A percentile compares a stretch with the other conserved stretches of the same genome.
Conservation (phyloP, 2,113 vertebrate genomes). For the Archilochus colubris region DNA sequence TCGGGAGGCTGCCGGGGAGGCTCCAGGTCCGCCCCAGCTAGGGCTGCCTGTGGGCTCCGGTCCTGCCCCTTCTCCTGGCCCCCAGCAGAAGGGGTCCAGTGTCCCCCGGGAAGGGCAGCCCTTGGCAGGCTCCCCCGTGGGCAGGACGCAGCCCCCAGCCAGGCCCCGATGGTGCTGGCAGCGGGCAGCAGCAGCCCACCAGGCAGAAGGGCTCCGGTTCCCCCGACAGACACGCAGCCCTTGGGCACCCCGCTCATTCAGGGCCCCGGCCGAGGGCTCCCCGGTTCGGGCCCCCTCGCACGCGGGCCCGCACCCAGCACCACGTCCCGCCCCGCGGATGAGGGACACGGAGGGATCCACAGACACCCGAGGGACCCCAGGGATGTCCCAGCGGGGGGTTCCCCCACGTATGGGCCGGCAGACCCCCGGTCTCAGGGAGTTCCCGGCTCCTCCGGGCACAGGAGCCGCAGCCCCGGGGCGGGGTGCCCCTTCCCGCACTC, state of each 20-base stretch:
- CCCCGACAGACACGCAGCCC: not conserved
- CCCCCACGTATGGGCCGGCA: accelerated
- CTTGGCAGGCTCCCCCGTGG: accelerated
- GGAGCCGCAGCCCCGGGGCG: accelerated
- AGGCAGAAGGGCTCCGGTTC: not conserved
- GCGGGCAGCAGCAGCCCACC: not conserved
- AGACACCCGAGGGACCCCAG: not conserved
- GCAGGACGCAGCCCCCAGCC: not conserved
- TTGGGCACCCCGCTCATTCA: not conserved
- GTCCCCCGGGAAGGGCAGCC: not conserved
- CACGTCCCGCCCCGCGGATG: not conserved
- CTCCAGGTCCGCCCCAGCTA: not conserved
- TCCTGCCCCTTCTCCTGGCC: not conserved
- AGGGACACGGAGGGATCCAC: not conserved
- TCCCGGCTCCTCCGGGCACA: not conserved
- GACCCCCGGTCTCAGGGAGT: accelerated
- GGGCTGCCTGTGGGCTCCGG: no score
- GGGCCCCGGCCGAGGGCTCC: accelerated
- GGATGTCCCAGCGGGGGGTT: accelerated
- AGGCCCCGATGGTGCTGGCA: not conserved
- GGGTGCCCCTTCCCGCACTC: not conserved
- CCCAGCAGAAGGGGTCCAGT: not conserved
- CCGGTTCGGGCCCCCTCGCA: not conserved
- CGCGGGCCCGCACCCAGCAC: accelerated
- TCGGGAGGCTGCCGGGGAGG: no score